Conservation (phyloP, 2,797 vertebrate species). For the Sparidentex hasta region DNA sequence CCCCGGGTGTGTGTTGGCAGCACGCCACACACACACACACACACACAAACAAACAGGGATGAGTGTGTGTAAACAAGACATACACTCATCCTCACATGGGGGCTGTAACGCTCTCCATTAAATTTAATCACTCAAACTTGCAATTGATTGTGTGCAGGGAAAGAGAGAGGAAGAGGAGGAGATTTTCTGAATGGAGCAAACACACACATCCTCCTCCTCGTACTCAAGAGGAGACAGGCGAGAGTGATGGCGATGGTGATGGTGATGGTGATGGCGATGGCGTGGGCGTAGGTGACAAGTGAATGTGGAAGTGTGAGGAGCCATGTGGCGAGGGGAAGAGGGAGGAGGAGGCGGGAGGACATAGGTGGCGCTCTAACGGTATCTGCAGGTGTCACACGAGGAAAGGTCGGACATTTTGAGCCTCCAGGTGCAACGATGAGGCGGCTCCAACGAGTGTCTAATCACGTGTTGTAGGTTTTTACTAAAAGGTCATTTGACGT, state of each 20-base stretch:
- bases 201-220: slow-evolving; percentile 7
- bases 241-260: slow-evolving; percentile 8
- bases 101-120: slow-evolving; percentile 58
- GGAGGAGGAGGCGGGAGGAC: background rate
- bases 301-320: slow-evolving; percentile 57
- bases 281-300: slow-evolving; percentile 56
- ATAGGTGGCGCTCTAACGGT: background rate
- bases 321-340: slow-evolving; percentile 49
- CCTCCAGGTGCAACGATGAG: background rate
- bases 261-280: slow-evolving; percentile 5
- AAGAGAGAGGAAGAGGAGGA: slow-evolving; percentile 1
- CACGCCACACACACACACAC: slow-evolving; percentile 48
- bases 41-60: slow-evolving; percentile 40
- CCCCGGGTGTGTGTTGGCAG: slow-evolving; percentile 67
- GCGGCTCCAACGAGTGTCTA: background rate
- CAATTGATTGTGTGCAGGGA: slow-evolving; percentile 34
- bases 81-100: slow-evolving; percentile 49
- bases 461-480: slow-evolving; percentile 25
- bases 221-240: background rate
- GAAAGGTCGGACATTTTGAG: slow-evolving; percentile 69
- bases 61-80: slow-evolving; percentile 51
- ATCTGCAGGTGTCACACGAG: slow-evolving; percentile 3
- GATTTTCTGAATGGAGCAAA: slow-evolving; percentile 51
- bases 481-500: slow-evolving; percentile 64
- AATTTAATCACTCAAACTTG: slow-evolving; percentile 60